Evolutionary conservation across 2,797 vertebrate genomes (phyloP), one percentile per base, ranked within the genome.

Genomic region (Kryptopterus vitreolus): DNA sequence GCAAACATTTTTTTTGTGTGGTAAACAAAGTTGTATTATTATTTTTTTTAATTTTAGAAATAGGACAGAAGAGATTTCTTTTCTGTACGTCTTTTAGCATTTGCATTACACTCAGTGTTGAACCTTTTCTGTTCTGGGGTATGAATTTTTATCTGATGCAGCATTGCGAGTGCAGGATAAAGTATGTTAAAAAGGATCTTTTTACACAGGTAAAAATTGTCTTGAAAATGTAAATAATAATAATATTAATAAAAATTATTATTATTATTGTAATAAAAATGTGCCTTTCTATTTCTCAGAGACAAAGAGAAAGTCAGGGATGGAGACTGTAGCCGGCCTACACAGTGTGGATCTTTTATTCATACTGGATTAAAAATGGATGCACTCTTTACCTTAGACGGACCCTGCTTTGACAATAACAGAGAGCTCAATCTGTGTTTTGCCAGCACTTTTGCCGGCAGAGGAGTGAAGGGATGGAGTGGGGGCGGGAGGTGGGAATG

Each of bases 311-410:
- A 3, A 63, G 18, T 35, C 31, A 63, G 24, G 13, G 57, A 62
- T 16, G 2, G 7, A 65, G 20, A 65, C 13, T 82, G 88, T 43
- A 61, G 29, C 35, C 31, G 53, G 66, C 55, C 73, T 86, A 90
- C 93, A 90, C 92, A 89, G 92, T 92, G 92, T 91, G 92, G 94
- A 94, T 95, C 92, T 92, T 93, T 94, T 95, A 94, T 94, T 95
- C 92, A 94, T 93, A 90, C 85, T 3, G 55, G 91, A 94, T 95
- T 94, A 94, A 94, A 95, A 94, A 93, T 93, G 90, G 87, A 93
- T 94, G 90, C 86, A 87, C 90, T 92, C 90, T 93, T 92, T 93
- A 94, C 92, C 92, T 91, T 86, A 80, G 88, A 90, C 92, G 89
- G 87, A 94, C 91, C 88, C 91, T 81, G 87, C 90, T 88, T 88